These are phyloP conservation scores for Calonectris borealis DNA, from an alignment of 2,113 vertebrate species.

Conservation along the genomic window DNA sequence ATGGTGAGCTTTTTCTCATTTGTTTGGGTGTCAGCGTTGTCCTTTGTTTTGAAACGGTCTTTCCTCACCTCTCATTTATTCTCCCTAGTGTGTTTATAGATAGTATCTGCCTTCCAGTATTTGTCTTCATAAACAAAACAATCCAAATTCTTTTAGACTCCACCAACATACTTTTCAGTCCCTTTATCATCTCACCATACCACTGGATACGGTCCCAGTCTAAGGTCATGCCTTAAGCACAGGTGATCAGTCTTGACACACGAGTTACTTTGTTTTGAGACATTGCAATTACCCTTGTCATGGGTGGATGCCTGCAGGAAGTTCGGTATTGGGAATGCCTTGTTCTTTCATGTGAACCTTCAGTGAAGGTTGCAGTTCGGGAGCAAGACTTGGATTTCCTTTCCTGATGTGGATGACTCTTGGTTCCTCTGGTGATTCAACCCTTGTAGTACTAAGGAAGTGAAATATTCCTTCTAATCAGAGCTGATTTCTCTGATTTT, in stretches of 20 bases:
- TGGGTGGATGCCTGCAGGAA: background rate
- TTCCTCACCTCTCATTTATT: background rate
- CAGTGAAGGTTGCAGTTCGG: background rate
- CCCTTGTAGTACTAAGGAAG: background rate
- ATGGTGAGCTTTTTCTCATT: background rate
- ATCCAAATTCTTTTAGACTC: background rate
- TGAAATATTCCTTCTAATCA: background rate
- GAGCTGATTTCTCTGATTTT: background rate
- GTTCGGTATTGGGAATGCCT: background rate
- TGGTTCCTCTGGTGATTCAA: background rate
- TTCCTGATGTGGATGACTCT: background rate
- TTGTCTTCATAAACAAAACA: background rate
- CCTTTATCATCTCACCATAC: background rate
- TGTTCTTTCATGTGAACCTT: background rate
- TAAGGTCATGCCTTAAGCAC: background rate
- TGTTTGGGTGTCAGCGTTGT: background rate
- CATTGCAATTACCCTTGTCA: background rate
- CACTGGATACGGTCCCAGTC: background rate
- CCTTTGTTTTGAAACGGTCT: background rate
- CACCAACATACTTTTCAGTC: background rate
- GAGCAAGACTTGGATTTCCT: background rate
- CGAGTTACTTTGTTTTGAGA: background rate
- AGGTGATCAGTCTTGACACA: background rate
- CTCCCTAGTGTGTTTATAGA: background rate
- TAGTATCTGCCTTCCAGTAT: background rate